Base-by-base conservation (phyloP, 2,113 vertebrate genomes). In the Amia ocellicauda region DNA sequence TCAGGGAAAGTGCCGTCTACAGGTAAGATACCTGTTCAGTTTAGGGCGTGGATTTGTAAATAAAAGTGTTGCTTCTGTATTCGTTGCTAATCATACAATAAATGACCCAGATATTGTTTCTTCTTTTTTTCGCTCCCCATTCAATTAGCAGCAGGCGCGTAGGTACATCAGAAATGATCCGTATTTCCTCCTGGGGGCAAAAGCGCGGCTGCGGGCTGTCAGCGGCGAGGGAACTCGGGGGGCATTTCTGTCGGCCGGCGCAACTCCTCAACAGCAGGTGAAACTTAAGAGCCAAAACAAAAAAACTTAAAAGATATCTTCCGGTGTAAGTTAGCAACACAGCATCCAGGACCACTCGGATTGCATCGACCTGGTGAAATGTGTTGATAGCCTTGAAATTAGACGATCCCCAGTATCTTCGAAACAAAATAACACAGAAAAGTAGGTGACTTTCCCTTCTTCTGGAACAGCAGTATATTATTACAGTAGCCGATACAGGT, bases 21-120 rank as follows among this genome's bases (percentile, higher is more conserved):
- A 88, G 88, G 85, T 88, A 73, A 82, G 68, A 78, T 86, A 90
- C 89, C 89, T 89, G 89, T 89, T 89, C 77, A 72, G 72, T 78
- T 70, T 63, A 27, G 73, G 70, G 51, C 64, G 19, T 47, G 75
- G 63, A 63, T 29, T 29, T 13, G 70, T 43, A 68, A 47, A 51
- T n/a, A n/a, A n/a, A n/a, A n/a, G n/a, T n/a, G n/a, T n/a, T n/a
- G n/a, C n/a, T n/a, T n/a, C n/a, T 69, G 60, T 66, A 71, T 69
- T 67, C 49, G 73, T 31, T 63, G 69, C 62, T 69, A 55, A 69
- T 66, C 65, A 55, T 1, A 29, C 13, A 28, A 11, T 28, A 59
- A 60, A 67, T 36, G 49, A 47, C 43, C 66, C 7, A 63, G 59
- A 59, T 22, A 55, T 52, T n/a, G n/a, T n/a, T n/a, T n/a, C n/a